Percentiles rank a stretch among this genome's conserved stretches.
These are phyloP conservation scores for Piprites chloris DNA, from an alignment of 2,113 vertebrate genomes.

Conservation along the genomic window DNA sequence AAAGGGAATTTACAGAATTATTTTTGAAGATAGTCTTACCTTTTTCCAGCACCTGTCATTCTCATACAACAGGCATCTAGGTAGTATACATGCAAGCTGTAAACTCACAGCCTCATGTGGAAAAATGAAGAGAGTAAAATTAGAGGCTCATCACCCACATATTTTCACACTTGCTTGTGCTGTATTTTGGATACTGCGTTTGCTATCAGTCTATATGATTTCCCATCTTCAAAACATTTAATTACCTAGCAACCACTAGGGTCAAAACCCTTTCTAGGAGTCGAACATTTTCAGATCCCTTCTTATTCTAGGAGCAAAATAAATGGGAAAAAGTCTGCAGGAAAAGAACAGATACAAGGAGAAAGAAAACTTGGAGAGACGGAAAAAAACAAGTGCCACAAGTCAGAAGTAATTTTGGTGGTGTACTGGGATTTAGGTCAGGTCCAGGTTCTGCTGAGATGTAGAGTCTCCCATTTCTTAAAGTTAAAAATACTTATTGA, in stretches of 20 bases:
- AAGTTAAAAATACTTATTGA: background rate
- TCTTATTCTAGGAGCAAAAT: background rate
- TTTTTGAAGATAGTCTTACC: background rate
- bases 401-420: background rate
- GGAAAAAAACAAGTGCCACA: accelerated
- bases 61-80: background rate
- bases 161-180: constrained; percentile 29
- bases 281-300: background rate
- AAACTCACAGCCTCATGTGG: background rate
- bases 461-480: background rate
- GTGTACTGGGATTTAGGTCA: background rate
- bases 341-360: background rate
- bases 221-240: background rate
- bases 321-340: background rate
- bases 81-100: background rate
- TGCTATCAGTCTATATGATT: background rate
- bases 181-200: constrained; percentile 11
- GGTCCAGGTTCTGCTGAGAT: background rate
- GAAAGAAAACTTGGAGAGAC: background rate
- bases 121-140: constrained; percentile 31
- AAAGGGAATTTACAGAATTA: background rate
- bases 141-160: constrained; percentile 5
- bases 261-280: background rate
- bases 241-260: background rate
- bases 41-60: background rate